phyloP scores from a whole-genome alignment of 2,888 invertebrate species.

The Callyntrura sp. region DNA sequence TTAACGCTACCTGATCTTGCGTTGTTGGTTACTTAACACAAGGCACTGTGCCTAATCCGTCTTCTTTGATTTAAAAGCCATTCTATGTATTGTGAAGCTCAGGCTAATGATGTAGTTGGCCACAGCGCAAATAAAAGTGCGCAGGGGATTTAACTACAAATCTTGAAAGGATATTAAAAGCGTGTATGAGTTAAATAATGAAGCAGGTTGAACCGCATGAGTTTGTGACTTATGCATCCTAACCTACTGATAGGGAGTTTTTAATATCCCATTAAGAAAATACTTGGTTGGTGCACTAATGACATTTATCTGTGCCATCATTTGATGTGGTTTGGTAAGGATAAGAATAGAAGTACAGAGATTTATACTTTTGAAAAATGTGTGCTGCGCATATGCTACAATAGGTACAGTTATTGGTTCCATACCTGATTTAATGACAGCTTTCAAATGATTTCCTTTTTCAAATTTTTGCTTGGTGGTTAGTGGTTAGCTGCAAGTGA shows the following conservation, averaged over 20 bases:
- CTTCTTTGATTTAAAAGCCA: not conserved
- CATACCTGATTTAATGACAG: not conserved
- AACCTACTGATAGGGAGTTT: not conserved
- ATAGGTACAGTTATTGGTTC: not conserved
- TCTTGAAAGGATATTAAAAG: not conserved
- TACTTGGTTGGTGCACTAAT: not conserved
- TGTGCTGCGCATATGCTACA: not conserved
- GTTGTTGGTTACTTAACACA: slow-evolving; percentile 13
- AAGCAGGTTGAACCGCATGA: not conserved
- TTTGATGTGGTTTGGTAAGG: not conserved
- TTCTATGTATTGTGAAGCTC: not conserved
- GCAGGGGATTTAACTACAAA: not conserved
- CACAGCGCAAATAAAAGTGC: not conserved
- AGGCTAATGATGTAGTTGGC: not conserved
- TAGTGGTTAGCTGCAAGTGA: slow-evolving; percentile 1
- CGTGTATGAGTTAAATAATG: not conserved
- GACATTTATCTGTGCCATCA: not conserved
- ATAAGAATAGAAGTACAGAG: not conserved
- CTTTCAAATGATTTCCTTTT: not conserved
- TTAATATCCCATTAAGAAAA: not conserved
- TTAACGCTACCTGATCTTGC: not conserved
- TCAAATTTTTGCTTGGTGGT: not conserved
- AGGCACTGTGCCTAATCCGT: not conserved
- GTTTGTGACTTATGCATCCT: not conserved
- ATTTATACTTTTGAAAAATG: not conserved